These are phyloP conservation scores for Petrosia ficiformis DNA, from an alignment of 37 sponge, comb jelly and placozoan genomes.

Conservation along the genomic window DNA sequence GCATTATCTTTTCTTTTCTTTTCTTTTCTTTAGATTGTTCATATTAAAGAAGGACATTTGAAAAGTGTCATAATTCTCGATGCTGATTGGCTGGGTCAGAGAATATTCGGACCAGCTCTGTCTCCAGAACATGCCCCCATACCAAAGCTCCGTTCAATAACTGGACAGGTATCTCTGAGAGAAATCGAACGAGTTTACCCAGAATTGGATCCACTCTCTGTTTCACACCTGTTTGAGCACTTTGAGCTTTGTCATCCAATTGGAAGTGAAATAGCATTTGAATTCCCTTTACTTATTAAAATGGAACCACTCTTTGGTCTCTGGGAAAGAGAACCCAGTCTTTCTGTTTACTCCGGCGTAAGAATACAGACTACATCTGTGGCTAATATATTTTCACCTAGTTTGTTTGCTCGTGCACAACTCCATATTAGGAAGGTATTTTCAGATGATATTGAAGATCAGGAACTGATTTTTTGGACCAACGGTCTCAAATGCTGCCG, in stretches of 20 bases:
- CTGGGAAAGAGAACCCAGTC: conserved; percentile 69
- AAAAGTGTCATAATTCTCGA: conserved; percentile 74
- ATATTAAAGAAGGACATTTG: conserved; percentile 48
- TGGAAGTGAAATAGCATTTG: conserved; percentile 18
- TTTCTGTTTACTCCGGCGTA: conserved; percentile 73
- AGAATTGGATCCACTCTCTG: conserved; percentile 57
- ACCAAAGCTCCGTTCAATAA: conserved; percentile 65
- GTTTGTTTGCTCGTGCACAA: conserved; percentile 68
- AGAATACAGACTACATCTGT: conserved; percentile 11
- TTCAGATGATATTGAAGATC: conserved; percentile 75
- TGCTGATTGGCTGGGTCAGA: conserved; percentile 70
- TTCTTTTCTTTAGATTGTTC: conserved; percentile 48
- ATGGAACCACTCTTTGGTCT: conserved; percentile 78
- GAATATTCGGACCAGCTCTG: conserved; percentile 80
- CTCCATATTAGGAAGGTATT: conserved; percentile 48
- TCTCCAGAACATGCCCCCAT: conserved; percentile 65
- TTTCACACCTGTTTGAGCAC: conserved; percentile 75
- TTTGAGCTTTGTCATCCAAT: conserved; percentile 78
- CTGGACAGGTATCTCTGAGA: conserved; percentile 57
- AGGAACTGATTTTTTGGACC: conserved; percentile 82
- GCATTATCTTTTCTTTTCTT: not conserved
- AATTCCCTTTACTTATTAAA: conserved; percentile 81
- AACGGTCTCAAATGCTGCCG: conserved; percentile 84
- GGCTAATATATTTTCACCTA: conserved; percentile 66
- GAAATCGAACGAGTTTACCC: conserved; percentile 65